phyloP scores from a whole-genome alignment of 2,797 vertebrate genomes.

The Enteromius anoplus region DNA sequence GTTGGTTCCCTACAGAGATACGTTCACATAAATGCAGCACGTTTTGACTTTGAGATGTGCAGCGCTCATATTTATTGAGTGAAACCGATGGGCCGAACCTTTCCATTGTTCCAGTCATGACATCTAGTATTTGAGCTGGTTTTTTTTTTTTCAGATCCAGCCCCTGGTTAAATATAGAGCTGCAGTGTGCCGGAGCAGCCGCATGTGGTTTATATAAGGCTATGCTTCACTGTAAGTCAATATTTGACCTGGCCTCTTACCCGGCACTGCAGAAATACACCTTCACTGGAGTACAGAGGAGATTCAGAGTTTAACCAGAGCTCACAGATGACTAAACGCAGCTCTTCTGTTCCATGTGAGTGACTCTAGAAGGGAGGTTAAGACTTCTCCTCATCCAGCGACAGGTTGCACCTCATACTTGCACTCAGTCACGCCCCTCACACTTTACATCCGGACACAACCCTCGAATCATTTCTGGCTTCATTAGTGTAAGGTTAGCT shows the following conservation, averaged over 20 bases:
- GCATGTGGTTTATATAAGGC: conserved; percentile 49
- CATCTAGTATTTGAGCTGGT: background rate
- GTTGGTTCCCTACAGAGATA: background rate
- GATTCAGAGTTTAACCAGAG: no score
- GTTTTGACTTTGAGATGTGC: no score
- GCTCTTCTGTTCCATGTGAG: no score
- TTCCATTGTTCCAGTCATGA: conserved; percentile 28
- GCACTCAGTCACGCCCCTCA: no score
- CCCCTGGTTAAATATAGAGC: conserved; percentile 50
- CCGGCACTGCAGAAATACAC: conserved; percentile 41
- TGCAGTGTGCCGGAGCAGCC: conserved; percentile 17
- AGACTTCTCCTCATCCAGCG: background rate
- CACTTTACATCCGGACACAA: no score
- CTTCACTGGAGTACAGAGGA: background rate
- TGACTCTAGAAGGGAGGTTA: no score
- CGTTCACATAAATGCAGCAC: no score
- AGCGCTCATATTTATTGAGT: no score
- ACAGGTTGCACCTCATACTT: no score
- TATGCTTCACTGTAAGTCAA: conserved; percentile 54
- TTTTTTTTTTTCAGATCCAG: background rate
- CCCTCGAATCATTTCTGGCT: no score
- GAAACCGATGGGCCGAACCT: background rate
- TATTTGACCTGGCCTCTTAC: conserved; percentile 56
- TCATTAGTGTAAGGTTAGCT: no score
- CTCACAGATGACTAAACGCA: no score